Conservation (phyloP, 2,113 vertebrate species). For the Mus pahari region DNA sequence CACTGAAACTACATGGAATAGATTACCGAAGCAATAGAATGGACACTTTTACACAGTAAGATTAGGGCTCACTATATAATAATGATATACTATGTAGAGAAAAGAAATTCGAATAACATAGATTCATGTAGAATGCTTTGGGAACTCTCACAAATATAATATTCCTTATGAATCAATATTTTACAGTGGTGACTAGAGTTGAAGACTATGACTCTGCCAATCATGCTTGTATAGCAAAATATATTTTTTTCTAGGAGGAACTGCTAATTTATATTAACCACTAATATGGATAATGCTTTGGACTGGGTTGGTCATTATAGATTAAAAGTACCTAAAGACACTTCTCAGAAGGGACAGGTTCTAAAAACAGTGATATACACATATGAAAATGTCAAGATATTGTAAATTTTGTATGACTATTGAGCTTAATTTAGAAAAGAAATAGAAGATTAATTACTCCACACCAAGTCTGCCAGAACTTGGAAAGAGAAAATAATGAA, state of each 20-base stretch:
- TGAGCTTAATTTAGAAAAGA: not conserved
- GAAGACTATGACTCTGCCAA: not conserved
- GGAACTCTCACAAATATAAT: not conserved
- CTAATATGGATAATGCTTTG: not conserved
- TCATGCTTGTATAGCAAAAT: not conserved
- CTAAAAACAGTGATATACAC: not conserved
- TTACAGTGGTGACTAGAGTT: not conserved
- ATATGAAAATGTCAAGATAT: not conserved
- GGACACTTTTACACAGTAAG: not conserved
- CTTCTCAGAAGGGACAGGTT: not conserved
- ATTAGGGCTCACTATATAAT: not conserved
- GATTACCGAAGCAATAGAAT: not conserved
- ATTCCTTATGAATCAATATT: not conserved
- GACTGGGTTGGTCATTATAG: not conserved
- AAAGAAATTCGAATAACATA: not conserved
- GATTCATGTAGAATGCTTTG: not conserved
- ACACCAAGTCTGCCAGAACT: not conserved
- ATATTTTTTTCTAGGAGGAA: not conserved
- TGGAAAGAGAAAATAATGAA: not conserved
- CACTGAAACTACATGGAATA: not conserved
- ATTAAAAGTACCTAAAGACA: not conserved
- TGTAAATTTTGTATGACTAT: not conserved
- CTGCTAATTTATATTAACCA: not conserved
- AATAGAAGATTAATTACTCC: not conserved
- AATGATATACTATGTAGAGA: not conserved